Evolutionary conservation across 1,140 invertebrate species (phyloP).

Genomic region (Caenorhabditis briggsae): DNA sequence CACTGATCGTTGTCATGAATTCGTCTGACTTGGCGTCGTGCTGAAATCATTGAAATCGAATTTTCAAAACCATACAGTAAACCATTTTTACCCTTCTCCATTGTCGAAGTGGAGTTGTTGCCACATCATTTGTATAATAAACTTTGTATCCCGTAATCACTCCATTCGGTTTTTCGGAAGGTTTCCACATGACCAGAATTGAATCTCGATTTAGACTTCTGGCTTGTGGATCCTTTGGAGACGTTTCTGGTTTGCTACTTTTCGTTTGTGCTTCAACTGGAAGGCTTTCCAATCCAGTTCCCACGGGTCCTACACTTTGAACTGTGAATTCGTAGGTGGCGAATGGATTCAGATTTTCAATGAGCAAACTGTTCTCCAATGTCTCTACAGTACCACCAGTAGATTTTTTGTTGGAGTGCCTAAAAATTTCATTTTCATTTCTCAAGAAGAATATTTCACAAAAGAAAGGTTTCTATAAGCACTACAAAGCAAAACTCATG

Average conservation of each 20-base stretch:
- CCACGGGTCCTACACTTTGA: constrained; percentile 92
- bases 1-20: constrained; percentile 88
- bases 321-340: constrained; percentile 92
- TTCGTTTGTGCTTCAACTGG: constrained; percentile 88
- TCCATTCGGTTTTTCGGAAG: constrained; percentile 94
- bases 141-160: constrained; percentile 93
- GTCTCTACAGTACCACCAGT: neutral
- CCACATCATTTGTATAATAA: constrained; percentile 87
- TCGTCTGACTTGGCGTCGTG: constrained; percentile 87
- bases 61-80: neutral
- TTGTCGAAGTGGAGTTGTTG: constrained; percentile 59
- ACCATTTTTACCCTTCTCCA: constrained; percentile 67
- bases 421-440: neutral
- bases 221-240: constrained; percentile 92
- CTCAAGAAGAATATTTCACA: neutral
- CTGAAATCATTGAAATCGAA: constrained; percentile 60
- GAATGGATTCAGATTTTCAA: constrained; percentile 34
- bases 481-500: neutral
- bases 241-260: constrained; percentile 95
- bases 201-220: constrained; percentile 87
- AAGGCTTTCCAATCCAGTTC: constrained; percentile 87
- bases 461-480: neutral
- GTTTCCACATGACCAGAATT: constrained; percentile 96
- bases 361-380: neutral
- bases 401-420: neutral